Percentiles rank a stretch among this genome's conserved stretches.
Evolutionary conservation across 1,140 invertebrate genomes (phyloP).

Genomic region (Drosophila melanica): DNA sequence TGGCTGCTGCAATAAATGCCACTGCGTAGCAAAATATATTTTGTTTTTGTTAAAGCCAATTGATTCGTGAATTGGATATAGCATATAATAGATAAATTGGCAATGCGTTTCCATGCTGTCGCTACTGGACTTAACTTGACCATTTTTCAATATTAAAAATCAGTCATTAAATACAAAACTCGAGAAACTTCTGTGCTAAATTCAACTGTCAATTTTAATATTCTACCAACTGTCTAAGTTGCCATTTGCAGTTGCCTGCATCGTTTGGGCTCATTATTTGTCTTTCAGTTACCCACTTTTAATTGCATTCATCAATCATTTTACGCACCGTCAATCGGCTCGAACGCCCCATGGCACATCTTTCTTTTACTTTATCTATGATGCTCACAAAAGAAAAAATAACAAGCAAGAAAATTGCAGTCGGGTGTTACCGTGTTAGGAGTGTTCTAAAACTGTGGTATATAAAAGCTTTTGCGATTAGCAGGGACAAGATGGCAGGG

Average conservation of each 20-base stretch:
- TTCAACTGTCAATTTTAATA: constrained; percentile 2
- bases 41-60: constrained; percentile 5
- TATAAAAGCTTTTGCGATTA: too few relatives aligned
- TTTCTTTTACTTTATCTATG: constrained; percentile 41
- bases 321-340: constrained; percentile 56
- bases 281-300: constrained; percentile 36
- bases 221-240: background rate
- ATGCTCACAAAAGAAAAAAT: constrained; percentile 13
- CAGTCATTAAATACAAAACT: too few relatives aligned
- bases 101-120: background rate
- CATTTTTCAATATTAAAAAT: too few relatives aligned
- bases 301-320: constrained; percentile 77
- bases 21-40: constrained; percentile 55
- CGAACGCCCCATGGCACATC: constrained; percentile 32
- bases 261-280: constrained; percentile 3
- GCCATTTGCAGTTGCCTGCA: constrained; percentile 9
- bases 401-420: background rate
- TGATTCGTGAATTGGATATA: background rate
- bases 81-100: background rate
- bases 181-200: background rate
- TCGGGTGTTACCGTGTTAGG: too few relatives aligned
- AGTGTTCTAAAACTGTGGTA: too few relatives aligned
- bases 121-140: too few relatives aligned
- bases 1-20: constrained; percentile 56
- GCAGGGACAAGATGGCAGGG: too few relatives aligned